Percentiles rank a stretch among this genome's conserved stretches.
Evolutionary conservation across 2,113 vertebrate genomes (phyloP).

Genomic region (Pyxicephalus adspersus): DNA sequence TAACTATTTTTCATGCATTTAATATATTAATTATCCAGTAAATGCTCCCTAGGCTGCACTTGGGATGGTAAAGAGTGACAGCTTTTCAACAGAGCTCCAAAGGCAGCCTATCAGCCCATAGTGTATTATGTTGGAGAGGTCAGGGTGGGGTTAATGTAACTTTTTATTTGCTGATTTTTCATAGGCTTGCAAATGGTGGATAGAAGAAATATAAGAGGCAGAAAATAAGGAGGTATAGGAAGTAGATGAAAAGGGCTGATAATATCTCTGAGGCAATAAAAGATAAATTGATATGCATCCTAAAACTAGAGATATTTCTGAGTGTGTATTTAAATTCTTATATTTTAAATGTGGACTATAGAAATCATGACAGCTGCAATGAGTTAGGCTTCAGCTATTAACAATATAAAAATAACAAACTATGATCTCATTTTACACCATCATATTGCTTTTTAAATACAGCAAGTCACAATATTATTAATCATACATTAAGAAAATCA

Average conservation of each 20-base stretch:
- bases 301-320: constrained; percentile 24
- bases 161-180: constrained; percentile 99
- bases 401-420: neutral
- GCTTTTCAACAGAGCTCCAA: constrained; percentile 89
- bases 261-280: constrained; percentile 57
- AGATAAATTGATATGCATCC: constrained; percentile 31
- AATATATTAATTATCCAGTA: constrained; percentile 99
- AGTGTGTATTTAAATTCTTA: constrained; percentile 27
- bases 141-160: constrained; percentile 99
- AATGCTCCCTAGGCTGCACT: constrained; percentile 99
- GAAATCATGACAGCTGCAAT: constrained; percentile 29
- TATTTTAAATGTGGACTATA: constrained; percentile 19
- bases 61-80: constrained; percentile 93
- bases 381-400: neutral
- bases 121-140: constrained; percentile 98
- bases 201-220: constrained; percentile 61
- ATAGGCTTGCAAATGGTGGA: constrained; percentile 85
- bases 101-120: constrained; percentile 91
- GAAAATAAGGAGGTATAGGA: constrained; percentile 60
- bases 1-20: constrained; percentile 99
- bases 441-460: too few relatives aligned
- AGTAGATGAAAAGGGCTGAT: constrained; percentile 64
- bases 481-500: too few relatives aligned
- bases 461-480: too few relatives aligned
- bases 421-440: too few relatives aligned